Evolutionary conservation across 2,113 vertebrate genomes (phyloP).

Genomic region (Leptobrachium leishanense): DNA sequence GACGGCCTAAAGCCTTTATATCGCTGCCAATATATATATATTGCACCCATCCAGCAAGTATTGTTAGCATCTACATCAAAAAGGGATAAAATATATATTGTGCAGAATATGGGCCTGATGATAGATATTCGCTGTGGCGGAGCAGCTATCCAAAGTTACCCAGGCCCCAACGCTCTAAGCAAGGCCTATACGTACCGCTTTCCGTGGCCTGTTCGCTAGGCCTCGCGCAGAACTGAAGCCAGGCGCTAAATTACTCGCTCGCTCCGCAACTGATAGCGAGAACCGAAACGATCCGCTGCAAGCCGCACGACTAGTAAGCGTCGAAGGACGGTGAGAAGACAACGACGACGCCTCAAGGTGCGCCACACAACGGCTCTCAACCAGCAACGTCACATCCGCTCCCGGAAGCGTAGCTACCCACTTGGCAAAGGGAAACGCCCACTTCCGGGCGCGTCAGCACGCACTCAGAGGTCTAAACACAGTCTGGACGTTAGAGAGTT

Average conservation of each 20-base stretch:
- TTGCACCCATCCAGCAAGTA: too few relatives aligned
- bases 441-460: too few relatives aligned
- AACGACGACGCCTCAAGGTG: not conserved
- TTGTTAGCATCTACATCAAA: too few relatives aligned
- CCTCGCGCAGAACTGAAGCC: not conserved
- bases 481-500: too few relatives aligned
- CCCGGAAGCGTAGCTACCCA: not conserved
- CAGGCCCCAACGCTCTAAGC: not conserved
- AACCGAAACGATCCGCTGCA: not conserved
- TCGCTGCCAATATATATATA: too few relatives aligned
- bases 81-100: too few relatives aligned
- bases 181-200: conserved; percentile 15
- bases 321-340: not conserved
- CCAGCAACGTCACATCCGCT: not conserved
- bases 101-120: too few relatives aligned
- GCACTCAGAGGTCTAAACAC: too few relatives aligned
- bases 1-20: too few relatives aligned
- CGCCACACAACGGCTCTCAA: not conserved
- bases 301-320: too few relatives aligned
- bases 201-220: not conserved
- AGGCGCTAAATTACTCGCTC: not conserved
- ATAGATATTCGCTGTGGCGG: not conserved
- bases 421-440: too few relatives aligned
- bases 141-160: not conserved
- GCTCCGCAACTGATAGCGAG: not conserved